Conservation (phyloP, 1,140 invertebrate species). For the Phenacoccus solenopsis region DNA sequence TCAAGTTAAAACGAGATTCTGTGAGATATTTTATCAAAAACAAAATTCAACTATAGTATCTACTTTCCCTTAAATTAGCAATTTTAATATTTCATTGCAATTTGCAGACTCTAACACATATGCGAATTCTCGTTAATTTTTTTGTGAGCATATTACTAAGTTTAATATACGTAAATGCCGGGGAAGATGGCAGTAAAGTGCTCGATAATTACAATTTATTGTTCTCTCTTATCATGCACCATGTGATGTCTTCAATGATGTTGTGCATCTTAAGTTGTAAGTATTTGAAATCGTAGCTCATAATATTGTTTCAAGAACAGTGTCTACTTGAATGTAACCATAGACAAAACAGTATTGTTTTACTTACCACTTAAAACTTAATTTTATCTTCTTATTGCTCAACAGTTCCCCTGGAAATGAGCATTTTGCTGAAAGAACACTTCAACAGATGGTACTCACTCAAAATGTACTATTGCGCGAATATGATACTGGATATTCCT, state of each 20-base stretch:
- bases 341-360: too few species aligned
- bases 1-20: slow-evolving; percentile 20
- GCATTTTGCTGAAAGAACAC: slow-evolving; percentile 79
- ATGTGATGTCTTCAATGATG: slow-evolving; percentile 77
- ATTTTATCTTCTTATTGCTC: slow-evolving; percentile 26
- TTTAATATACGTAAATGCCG: slow-evolving; percentile 51
- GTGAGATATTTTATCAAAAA: background rate
- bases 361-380: too few species aligned
- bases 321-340: too few species aligned
- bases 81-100: too few species aligned
- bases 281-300: slow-evolving; percentile 27
- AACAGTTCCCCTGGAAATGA: slow-evolving; percentile 86
- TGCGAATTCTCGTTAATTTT: slow-evolving; percentile 61
- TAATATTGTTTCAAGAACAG: too few species aligned
- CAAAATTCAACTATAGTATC: background rate
- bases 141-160: slow-evolving; percentile 59
- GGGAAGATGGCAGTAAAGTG: slow-evolving; percentile 55
- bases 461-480: slow-evolving; percentile 78
- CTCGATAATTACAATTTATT: slow-evolving; percentile 69
- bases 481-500: slow-evolving; percentile 70
- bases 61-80: background rate
- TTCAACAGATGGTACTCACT: slow-evolving; percentile 94
- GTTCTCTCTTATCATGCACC: slow-evolving; percentile 68
- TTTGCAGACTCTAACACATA: slow-evolving; percentile 74
- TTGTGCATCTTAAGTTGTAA: slow-evolving; percentile 68